Evolutionary conservation across 1,140 invertebrate species (phyloP).

Genomic region (Heliothis virescens): DNA sequence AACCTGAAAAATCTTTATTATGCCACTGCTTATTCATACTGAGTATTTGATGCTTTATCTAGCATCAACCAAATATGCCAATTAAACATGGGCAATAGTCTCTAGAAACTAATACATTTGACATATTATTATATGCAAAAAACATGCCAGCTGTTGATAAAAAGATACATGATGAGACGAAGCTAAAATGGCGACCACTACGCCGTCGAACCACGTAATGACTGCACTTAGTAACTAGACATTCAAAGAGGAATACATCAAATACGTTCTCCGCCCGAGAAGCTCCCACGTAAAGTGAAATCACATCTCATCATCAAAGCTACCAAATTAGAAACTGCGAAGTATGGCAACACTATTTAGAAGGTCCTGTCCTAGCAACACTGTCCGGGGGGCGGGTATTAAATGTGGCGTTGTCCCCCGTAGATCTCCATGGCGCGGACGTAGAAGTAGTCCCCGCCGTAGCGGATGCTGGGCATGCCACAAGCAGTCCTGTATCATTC

Average conservation of each 20-base stretch:
- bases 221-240: slow-evolving; percentile 6
- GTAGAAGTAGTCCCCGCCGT: slow-evolving; percentile 37
- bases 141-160: background rate
- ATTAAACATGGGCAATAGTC: background rate
- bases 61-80: no score
- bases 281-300: background rate
- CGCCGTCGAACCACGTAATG: background rate
- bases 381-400: background rate
- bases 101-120: background rate
- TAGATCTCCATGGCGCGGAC: slow-evolving; percentile 22
- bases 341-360: slow-evolving; percentile 30
- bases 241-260: slow-evolving; percentile 1
- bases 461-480: slow-evolving; percentile 32
- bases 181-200: background rate
- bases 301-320: background rate
- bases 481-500: slow-evolving; percentile 66
- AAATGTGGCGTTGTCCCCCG: slow-evolving; percentile 20
- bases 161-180: background rate
- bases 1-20: no score
- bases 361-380: background rate
- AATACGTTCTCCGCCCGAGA: background rate
- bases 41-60: no score
- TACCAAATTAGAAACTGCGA: slow-evolving; percentile 18
- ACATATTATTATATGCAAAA: background rate
- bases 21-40: no score